phyloP scores from a whole-genome alignment of 2,113 vertebrate genomes.

The Aldabrachelys gigantea region DNA sequence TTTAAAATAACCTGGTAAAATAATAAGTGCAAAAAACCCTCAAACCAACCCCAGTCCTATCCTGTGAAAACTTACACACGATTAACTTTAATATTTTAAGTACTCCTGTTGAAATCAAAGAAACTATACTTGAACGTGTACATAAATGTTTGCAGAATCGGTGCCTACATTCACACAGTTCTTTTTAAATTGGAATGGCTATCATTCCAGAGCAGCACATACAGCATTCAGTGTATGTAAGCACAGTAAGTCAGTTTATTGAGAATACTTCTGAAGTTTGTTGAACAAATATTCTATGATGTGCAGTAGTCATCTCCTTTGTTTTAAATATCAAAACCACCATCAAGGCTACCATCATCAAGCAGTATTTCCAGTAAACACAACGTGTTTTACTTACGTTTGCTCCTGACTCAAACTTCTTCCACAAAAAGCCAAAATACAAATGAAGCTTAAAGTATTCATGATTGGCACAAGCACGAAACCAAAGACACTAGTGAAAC shows the following conservation, averaged over 20 bases:
- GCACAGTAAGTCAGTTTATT: background rate
- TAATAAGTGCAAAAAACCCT: background rate
- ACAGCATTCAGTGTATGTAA: background rate
- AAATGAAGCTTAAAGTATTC: slow-evolving; percentile 48
- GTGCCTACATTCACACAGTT: background rate
- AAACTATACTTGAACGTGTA: background rate
- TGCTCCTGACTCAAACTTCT: slow-evolving; percentile 74
- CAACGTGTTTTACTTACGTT: slow-evolving; percentile 74
- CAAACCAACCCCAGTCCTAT: background rate
- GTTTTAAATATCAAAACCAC: background rate
- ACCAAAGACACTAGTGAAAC: background rate
- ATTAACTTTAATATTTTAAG: background rate
- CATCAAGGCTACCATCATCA: background rate
- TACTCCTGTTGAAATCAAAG: background rate
- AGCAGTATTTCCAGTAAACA: background rate
- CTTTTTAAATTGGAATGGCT: background rate
- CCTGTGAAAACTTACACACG: background rate
- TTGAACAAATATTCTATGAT: background rate
- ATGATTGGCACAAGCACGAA: slow-evolving; percentile 51
- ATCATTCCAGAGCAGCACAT: background rate
- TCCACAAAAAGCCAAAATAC: slow-evolving; percentile 63
- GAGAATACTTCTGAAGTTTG: background rate
- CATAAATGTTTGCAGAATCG: background rate
- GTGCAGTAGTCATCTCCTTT: background rate
- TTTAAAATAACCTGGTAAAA: background rate